Evolutionary conservation across 2,113 vertebrate genomes (phyloP), one percentile per base, ranked within the genome.

Genomic region (Tricholaema leucomelas): DNA sequence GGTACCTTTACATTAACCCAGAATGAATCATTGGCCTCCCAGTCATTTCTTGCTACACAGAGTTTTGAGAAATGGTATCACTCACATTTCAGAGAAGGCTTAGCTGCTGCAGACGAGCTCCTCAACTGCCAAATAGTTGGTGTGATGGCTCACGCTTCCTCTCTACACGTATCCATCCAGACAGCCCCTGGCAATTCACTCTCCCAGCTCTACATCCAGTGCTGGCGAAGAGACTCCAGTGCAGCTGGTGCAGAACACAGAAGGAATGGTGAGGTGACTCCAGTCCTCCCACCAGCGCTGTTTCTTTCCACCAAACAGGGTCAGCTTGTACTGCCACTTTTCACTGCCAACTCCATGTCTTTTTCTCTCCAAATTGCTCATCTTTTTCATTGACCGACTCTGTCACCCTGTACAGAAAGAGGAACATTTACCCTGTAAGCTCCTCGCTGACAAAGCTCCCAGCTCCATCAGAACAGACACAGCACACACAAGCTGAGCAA

Each of bases 1-100:
- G 79, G 95, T 95, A 81, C 85, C 75, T 91, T 95, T 85, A 85
- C 85, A 77, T 93, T 80, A 93, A 87, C 65, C 75, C 87, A 77
- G 66, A 81, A 96, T 75, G 85, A 91, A 93, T 95, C 84, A 76
- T 50, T 61, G 79, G 69, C 91, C 81, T 90, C 91, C 58, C 80
- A 88, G 89, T 50, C 69, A 69, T 54, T 87, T 70, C 75, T 95
- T 71, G 85, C 42, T 88, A 24, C 16, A 64, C 8, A 31, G 38
- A 75, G 52, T 42, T 81, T 77, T 77, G 59, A 94, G 85, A 78
- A 93, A 92, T 0, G 33, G 73, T 54, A 5, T 46, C 92, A 95
- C 91, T 95, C 89, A 92, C 91, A 48, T 92, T 94, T 89, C 48
- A 16, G 72, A 75, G 87, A 65, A 67, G 73, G 65, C 52, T 82